Conservation (phyloP, 2,888 invertebrate species). For the Cantharis lateralis region DNA sequence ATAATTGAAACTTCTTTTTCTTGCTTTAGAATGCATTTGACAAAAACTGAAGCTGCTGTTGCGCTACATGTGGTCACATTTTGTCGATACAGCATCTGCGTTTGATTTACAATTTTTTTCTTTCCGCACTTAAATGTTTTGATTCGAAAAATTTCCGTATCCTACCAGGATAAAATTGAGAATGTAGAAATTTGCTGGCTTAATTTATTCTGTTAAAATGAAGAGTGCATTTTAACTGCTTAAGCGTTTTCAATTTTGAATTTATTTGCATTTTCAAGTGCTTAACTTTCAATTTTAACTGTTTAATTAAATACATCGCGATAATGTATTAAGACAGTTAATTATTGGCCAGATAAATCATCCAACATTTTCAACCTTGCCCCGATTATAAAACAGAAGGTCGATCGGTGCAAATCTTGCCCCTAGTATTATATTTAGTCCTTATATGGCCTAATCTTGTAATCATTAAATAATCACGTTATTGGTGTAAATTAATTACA, state of each 20-base stretch:
- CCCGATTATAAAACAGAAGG: conserved; percentile 37
- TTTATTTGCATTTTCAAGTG: neutral
- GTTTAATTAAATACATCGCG: neutral
- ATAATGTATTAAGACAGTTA: neutral
- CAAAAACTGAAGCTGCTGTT: neutral
- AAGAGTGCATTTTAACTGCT: neutral
- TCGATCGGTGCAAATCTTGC: conserved; percentile 27
- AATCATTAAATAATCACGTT: neutral
- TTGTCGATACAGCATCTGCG: neutral
- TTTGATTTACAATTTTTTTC: neutral
- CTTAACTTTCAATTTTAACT: neutral
- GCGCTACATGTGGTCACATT: neutral
- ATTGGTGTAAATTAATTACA: neutral
- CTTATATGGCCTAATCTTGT: conserved; percentile 10
- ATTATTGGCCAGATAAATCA: neutral
- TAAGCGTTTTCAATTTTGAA: neutral
- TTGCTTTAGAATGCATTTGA: neutral
- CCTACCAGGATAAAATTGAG: neutral
- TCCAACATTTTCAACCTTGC: conserved; percentile 34
- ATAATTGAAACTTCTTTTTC: neutral
- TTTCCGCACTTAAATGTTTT: neutral
- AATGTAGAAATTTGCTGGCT: neutral
- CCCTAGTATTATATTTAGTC: conserved; percentile 13
- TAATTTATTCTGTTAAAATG: neutral
- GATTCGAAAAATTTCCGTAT: neutral